Evolutionary conservation across 2,888 invertebrate genomes (phyloP).

Genomic region (Pherbina coryleti): DNA sequence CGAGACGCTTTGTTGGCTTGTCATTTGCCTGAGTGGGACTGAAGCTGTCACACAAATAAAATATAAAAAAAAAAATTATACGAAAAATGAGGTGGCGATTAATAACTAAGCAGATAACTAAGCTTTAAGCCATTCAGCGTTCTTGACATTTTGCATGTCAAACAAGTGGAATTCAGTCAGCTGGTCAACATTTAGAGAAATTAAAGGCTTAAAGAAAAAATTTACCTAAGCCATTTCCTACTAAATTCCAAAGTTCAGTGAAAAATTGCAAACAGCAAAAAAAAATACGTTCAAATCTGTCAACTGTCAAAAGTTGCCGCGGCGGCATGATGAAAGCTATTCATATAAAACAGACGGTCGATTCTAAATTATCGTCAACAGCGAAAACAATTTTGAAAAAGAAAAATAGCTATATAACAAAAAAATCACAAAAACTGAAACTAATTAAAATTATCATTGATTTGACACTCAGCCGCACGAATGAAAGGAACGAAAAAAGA

Average conservation of each 20-base stretch:
- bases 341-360: neutral
- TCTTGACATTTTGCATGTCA: slow-evolving; percentile 31
- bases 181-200: too few relatives aligned
- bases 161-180: neutral
- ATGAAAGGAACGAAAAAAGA: neutral
- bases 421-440: slow-evolving; percentile 7
- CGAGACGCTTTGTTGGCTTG: slow-evolving; percentile 42
- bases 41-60: neutral
- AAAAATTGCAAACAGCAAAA: neutral
- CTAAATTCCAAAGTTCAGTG: neutral
- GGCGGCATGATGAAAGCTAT: slow-evolving; percentile 13
- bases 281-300: slow-evolving; percentile 8
- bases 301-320: slow-evolving; percentile 12
- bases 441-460: slow-evolving; percentile 34
- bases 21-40: slow-evolving; percentile 24
- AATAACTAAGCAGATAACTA: neutral
- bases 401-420: neutral
- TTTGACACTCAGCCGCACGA: slow-evolving; percentile 7
- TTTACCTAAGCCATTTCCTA: neutral
- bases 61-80: neutral
- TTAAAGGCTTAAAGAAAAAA: too few relatives aligned
- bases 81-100: neutral
- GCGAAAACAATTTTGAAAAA: slow-evolving; percentile 6
- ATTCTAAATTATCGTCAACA: neutral
- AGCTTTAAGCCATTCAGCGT: neutral